These are phyloP conservation scores for Drosophila quadrilineata DNA, from an alignment of 1,140 invertebrate genomes.

Conservation along the genomic window DNA sequence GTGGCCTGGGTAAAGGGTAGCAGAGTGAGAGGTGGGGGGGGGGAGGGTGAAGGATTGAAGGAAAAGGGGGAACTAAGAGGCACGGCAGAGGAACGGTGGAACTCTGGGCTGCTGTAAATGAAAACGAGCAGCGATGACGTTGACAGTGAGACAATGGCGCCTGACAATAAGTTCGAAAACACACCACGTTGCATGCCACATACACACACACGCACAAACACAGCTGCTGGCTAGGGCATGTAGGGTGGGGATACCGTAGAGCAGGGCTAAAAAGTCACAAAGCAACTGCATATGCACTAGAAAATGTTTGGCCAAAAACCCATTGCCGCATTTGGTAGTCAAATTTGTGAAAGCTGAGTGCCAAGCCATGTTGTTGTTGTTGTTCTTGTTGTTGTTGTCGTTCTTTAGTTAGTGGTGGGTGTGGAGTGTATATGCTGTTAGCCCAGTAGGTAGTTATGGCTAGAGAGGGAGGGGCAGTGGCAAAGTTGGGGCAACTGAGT, in stretches of 20 bases:
- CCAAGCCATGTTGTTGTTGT: constrained; percentile 5
- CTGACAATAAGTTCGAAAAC: constrained; percentile 48
- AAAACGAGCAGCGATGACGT: constrained; percentile 57
- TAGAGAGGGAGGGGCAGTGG: neutral
- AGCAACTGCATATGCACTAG: constrained; percentile 35
- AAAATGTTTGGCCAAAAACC: constrained; percentile 45
- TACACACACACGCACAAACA: too few relatives aligned
- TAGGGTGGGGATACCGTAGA: neutral
- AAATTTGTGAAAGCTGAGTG: constrained; percentile 43
- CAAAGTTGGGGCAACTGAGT: constrained; percentile 20
- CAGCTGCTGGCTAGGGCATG: neutral
- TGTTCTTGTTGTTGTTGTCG: constrained; percentile 1
- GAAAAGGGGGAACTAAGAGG: too few relatives aligned
- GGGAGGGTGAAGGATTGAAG: too few relatives aligned
- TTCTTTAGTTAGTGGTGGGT: neutral
- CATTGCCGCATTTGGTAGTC: constrained; percentile 57
- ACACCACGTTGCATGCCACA: too few relatives aligned
- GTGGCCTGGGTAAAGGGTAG: neutral
- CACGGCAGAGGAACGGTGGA: neutral
- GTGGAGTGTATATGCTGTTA: neutral
- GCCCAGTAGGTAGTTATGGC: neutral
- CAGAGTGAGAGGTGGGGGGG: too few relatives aligned
- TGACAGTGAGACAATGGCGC: constrained; percentile 51
- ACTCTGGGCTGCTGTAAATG: constrained; percentile 62
- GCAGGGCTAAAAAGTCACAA: constrained; percentile 27